Percentiles rank a stretch among this genome's conserved stretches.
phyloP scores from a whole-genome alignment of 1,140 invertebrate species.

The Drosophila nebulosa region DNA sequence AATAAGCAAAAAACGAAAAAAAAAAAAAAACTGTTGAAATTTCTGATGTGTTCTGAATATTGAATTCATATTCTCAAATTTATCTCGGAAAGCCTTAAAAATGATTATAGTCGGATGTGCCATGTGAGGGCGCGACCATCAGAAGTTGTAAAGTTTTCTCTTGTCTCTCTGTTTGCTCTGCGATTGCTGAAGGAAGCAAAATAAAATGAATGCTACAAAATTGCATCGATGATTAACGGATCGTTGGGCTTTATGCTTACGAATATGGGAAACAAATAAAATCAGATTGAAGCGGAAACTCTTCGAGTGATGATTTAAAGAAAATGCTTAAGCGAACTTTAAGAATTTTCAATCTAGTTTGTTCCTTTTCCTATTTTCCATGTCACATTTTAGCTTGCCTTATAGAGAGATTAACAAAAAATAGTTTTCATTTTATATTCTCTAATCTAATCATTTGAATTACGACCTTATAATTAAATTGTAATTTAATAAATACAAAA shows the following conservation, averaged over 20 bases:
- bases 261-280: neutral
- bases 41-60: constrained; percentile 59
- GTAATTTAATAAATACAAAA: too few species aligned
- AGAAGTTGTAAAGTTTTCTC: constrained; percentile 28
- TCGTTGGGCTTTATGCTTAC: constrained; percentile 1
- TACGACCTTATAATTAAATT: too few species aligned
- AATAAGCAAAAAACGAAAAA: constrained; percentile 62
- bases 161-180: constrained; percentile 26
- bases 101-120: constrained; percentile 28
- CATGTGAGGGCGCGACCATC: constrained; percentile 16
- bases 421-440: too few species aligned
- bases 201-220: neutral
- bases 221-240: constrained; percentile 9
- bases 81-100: constrained; percentile 3
- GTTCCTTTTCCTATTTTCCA: too few species aligned
- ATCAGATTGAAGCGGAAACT: neutral
- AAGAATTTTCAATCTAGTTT: too few species aligned
- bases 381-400: too few species aligned
- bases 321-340: neutral
- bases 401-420: too few species aligned
- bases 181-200: neutral
- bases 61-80: constrained; percentile 39
- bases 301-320: too few species aligned
- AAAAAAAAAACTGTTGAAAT: constrained; percentile 72
- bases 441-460: neutral